Evolutionary conservation across 2,888 invertebrate genomes (phyloP).

Genomic region (Gari tellinella): DNA sequence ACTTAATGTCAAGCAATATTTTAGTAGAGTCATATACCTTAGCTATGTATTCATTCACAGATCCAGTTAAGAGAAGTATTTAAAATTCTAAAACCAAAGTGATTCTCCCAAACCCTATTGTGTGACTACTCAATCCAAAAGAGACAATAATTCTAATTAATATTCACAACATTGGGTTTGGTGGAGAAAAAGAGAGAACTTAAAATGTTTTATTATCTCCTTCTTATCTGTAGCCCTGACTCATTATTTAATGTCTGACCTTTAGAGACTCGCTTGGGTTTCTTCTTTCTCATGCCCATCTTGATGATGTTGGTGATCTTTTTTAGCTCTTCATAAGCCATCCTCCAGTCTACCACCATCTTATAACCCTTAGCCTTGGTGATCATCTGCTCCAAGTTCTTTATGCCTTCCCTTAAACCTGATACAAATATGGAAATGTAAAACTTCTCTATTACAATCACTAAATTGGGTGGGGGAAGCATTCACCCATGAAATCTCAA

Average conservation of each 20-base stretch:
- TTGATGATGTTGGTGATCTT: conserved; percentile 67
- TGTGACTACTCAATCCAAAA: no score
- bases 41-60: no score
- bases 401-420: conserved; percentile 75
- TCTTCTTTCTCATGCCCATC: conserved; percentile 36
- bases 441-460: no score
- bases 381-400: conserved; percentile 75
- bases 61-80: no score
- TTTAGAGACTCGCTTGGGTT: conserved; percentile 24
- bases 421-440: conserved; percentile 5
- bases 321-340: conserved; percentile 75
- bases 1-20: no score
- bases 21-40: no score
- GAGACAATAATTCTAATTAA: no score
- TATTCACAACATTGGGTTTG: neutral
- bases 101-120: no score
- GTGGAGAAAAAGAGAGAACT: neutral
- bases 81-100: no score
- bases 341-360: conserved; percentile 79
- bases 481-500: no score
- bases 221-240: neutral
- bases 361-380: conserved; percentile 59
- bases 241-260: neutral
- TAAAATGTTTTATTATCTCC: neutral
- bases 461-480: no score